A percentile compares a stretch with the other conserved stretches of the same genome.
phyloP scores from a whole-genome alignment of 2,797 vertebrate genomes.

The Dicrostonyx torquatus region DNA sequence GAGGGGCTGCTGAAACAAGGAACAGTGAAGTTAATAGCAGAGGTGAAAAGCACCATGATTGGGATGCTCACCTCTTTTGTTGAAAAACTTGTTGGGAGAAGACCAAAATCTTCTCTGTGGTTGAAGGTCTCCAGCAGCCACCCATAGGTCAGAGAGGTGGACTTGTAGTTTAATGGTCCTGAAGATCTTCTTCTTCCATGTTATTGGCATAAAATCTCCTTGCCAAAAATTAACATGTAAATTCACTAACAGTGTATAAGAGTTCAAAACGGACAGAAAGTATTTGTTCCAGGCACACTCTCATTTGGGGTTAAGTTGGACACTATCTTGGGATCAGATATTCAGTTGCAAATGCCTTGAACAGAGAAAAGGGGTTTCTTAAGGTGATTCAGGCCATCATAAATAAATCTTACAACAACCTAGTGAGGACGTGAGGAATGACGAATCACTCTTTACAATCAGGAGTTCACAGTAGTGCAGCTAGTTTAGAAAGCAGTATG shows the following conservation, averaged over 20 bases:
- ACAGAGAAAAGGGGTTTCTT: background rate
- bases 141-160: background rate
- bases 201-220: background rate
- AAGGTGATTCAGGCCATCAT: background rate
- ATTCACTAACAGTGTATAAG: background rate
- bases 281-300: background rate
- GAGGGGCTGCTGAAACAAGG: rapidly evolving
- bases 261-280: background rate
- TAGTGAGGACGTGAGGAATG: background rate
- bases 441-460: background rate
- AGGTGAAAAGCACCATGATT: background rate
- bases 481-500: background rate
- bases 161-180: background rate
- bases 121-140: background rate
- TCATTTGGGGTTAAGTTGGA: background rate
- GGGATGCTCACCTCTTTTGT: no score
- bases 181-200: background rate
- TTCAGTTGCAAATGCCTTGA: background rate
- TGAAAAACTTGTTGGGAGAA: background rate
- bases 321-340: background rate
- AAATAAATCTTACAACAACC: background rate
- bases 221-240: background rate
- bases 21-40: background rate
- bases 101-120: rapidly evolving
- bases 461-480: background rate